Base-by-base conservation (phyloP, 2,797 vertebrate genomes). In the Pseudocheirus occidentalis region DNA sequence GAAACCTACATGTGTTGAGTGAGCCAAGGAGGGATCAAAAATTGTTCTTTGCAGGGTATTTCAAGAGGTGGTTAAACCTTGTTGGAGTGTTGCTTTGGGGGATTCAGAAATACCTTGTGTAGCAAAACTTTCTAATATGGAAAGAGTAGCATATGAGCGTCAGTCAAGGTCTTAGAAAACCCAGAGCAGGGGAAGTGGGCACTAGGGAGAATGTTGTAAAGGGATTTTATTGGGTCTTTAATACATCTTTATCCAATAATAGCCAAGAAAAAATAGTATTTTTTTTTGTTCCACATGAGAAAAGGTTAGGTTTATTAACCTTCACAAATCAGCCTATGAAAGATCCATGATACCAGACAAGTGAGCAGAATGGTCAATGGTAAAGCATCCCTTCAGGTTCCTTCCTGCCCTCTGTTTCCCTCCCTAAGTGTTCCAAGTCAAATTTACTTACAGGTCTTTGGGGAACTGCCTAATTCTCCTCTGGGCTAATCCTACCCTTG, bases 181-280 rank as follows among this genome's bases (percentile, higher is more conserved):
- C 73, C 91, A 1, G 24, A 94, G 94, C 95, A 4, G 91, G 94
- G 91, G 55, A 93, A 97, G 58, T 28, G 95, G 96, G 96, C 97
- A 95, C 92, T 90, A 55, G 97, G 95, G 97, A 97, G 94, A 93
- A 93, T 52, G 90, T 89, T 94, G 94, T 97, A 97, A 97, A 92
- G 97, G 95, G 94, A 50, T 96, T 97, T 97, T 96, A 96, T 97
- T 66, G 96, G 95, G 96, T 97, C 97, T 97, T 98, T 98, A 98
- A 97, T 97, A 97, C 97, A 95, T 98, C 97, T 98, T 98, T 98
- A 97, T 98, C 97, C 97, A 98, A 97, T 98, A 97, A 97, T 96
- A 97, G 95, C 96, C 95, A 92, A 97, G 94, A 97, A 96, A 96
- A 97, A 96, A 95, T 95, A 59, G 13, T 31, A 59, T 16, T 97